phyloP scores from a whole-genome alignment of 2,888 invertebrate genomes.

The Mamestra brassicae region DNA sequence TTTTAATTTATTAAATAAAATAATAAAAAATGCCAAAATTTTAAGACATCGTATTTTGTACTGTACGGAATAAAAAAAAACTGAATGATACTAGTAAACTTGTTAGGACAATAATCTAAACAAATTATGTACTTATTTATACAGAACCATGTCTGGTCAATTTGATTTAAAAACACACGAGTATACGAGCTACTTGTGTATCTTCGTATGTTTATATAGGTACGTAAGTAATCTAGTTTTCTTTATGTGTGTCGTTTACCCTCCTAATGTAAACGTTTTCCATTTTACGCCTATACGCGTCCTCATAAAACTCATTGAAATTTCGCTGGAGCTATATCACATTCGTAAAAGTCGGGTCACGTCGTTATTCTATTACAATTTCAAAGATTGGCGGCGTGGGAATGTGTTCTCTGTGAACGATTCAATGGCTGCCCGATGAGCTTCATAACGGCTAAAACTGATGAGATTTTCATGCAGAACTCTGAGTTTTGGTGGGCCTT shows the following conservation, averaged over 20 bases:
- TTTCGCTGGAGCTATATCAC: conserved; percentile 40
- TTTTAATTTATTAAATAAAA: not conserved
- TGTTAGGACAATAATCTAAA: too few relatives aligned
- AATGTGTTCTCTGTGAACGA: conserved; percentile 29
- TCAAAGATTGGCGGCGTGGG: conserved; percentile 27
- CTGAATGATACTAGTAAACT: too few relatives aligned
- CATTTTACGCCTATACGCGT: conserved; percentile 43
- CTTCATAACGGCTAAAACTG: conserved; percentile 5
- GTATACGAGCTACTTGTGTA: not conserved
- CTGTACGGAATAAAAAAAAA: not conserved
- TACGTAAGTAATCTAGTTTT: conserved; percentile 21
- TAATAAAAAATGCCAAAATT: not conserved
- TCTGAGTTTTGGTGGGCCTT: not conserved
- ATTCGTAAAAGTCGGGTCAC: conserved; percentile 51
- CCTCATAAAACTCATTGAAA: conserved; percentile 54
- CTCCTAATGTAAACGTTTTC: conserved; percentile 44
- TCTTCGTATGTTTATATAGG: not conserved
- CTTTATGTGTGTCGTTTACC: conserved; percentile 41
- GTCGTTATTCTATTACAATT: conserved; percentile 49
- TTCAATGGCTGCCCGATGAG: conserved; percentile 8
- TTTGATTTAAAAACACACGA: conserved; percentile 2
- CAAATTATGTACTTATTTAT: not conserved
- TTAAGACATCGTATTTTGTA: too few relatives aligned
- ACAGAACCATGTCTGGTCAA: not conserved
- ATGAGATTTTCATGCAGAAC: not conserved